phyloP scores from a whole-genome alignment of 2,797 vertebrate genomes.

The Petrocephalus sullivani region DNA sequence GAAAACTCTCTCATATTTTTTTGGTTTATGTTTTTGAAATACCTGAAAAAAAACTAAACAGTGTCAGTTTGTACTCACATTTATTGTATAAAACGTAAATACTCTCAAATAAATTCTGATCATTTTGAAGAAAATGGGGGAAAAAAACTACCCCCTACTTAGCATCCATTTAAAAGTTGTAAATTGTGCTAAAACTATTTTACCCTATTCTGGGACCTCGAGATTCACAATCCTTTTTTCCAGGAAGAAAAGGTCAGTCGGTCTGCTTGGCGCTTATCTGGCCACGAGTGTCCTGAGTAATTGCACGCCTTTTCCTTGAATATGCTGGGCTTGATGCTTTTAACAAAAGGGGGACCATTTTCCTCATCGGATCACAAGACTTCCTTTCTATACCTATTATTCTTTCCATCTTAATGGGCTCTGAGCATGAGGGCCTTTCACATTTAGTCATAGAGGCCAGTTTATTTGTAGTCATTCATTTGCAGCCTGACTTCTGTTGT shows the following conservation, averaged over 20 bases:
- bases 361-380: background rate
- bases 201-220: background rate
- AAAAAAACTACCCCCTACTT: background rate
- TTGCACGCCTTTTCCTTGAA: background rate
- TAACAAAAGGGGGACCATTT: background rate
- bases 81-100: background rate
- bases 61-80: background rate
- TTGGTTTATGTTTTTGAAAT: background rate
- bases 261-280: background rate
- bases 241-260: background rate
- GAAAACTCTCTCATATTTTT: background rate
- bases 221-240: background rate
- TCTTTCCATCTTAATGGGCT: background rate
- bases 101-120: background rate
- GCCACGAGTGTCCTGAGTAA: background rate
- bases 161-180: background rate
- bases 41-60: background rate
- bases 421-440: background rate
- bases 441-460: background rate
- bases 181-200: background rate
- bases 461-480: slow-evolving; percentile 14
- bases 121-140: background rate
- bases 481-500: background rate
- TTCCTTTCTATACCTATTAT: background rate
- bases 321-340: background rate